These are phyloP conservation scores for Perizoma affinitatum DNA, from an alignment of 2,888 invertebrate species.

Conservation along the genomic window DNA sequence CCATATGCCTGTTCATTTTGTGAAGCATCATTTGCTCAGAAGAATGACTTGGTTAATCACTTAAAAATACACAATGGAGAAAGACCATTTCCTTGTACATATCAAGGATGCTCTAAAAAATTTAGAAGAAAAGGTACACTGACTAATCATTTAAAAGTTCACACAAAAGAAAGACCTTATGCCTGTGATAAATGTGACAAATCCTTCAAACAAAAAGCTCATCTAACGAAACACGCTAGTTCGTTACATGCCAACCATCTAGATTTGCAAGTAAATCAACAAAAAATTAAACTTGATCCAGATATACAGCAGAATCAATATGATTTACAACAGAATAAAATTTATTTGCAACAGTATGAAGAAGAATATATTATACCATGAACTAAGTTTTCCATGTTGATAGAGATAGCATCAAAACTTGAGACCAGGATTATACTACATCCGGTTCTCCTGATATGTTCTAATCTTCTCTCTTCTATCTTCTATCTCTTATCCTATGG, in stretches of 20 bases:
- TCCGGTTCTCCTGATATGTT: no score
- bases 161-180: constrained; percentile 9
- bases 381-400: neutral
- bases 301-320: neutral
- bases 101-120: constrained; percentile 3
- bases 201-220: constrained; percentile 8
- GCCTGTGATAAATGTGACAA: constrained; percentile 8
- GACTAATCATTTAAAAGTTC: constrained; percentile 10
- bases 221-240: constrained; percentile 6
- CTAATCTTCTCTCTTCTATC: no score
- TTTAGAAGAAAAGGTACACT: constrained; percentile 7
- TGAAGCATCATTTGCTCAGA: neutral
- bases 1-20: neutral
- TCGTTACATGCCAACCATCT: neutral
- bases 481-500: no score
- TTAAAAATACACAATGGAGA: constrained; percentile 1
- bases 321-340: neutral
- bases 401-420: no score
- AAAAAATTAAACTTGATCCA: no score
- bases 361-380: constrained; percentile 1
- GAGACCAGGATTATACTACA: no score
- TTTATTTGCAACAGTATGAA: neutral
- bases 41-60: constrained; percentile 1
- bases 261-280: neutral
- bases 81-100: constrained; percentile 7